Conservation (phyloP, 2,888 invertebrate genomes). For the Epistrophe grossulariae region DNA sequence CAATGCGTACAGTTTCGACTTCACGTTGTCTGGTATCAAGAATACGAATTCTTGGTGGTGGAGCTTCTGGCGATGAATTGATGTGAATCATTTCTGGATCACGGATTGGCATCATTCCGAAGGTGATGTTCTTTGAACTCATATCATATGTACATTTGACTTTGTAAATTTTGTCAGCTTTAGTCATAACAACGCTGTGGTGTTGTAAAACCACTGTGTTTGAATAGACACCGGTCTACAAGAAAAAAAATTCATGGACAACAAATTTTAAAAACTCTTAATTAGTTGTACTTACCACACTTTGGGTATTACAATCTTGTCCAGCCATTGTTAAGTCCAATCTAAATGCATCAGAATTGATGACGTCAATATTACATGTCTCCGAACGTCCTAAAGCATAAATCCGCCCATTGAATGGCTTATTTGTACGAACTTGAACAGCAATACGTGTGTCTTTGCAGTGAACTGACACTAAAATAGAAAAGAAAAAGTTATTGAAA, state of each 20-base stretch:
- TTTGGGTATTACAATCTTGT: slow-evolving; percentile 97
- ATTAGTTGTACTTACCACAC: slow-evolving; percentile 88
- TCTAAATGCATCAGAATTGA: slow-evolving; percentile 95
- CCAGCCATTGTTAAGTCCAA: slow-evolving; percentile 96
- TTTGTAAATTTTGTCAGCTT: slow-evolving; percentile 98
- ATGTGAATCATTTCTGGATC: slow-evolving; percentile 98
- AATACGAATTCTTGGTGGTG: slow-evolving; percentile 96
- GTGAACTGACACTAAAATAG: slow-evolving; percentile 92
- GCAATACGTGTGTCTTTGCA: slow-evolving; percentile 97
- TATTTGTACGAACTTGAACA: slow-evolving; percentile 95
- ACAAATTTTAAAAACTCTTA: neutral
- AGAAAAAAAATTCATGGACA: neutral
- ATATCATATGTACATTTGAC: slow-evolving; percentile 98
- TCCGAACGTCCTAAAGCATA: slow-evolving; percentile 97
- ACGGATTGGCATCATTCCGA: slow-evolving; percentile 98
- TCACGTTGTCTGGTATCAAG: slow-evolving; percentile 93
- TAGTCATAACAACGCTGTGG: slow-evolving; percentile 98
- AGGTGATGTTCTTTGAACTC: slow-evolving; percentile 97
- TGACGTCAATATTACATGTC: slow-evolving; percentile 97
- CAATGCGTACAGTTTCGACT: slow-evolving; percentile 97
- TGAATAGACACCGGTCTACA: slow-evolving; percentile 96
- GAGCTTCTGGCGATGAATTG: slow-evolving; percentile 97
- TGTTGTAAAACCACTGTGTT: slow-evolving; percentile 97
- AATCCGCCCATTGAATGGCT: slow-evolving; percentile 97
- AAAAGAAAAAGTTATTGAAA: neutral